Evolutionary conservation across 2,113 vertebrate species (phyloP).

Genomic region (Garra rufa): DNA sequence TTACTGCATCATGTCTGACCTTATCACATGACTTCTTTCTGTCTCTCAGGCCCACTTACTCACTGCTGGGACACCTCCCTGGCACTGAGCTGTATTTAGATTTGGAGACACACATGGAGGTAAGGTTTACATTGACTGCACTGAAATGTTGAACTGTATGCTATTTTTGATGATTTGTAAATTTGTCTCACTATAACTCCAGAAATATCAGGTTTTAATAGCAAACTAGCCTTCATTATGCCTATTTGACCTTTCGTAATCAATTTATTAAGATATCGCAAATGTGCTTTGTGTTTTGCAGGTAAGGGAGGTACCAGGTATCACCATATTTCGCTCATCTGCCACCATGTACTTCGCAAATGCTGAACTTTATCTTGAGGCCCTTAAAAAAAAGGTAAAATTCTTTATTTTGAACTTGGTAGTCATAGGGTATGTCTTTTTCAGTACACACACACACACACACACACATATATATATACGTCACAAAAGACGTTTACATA

Average conservation of each 20-base stretch:
- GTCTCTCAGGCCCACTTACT: slow-evolving; percentile 86
- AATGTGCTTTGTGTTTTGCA: slow-evolving; percentile 61
- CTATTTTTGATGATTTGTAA: background rate
- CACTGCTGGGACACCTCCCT: slow-evolving; percentile 86
- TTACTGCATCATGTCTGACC: slow-evolving; percentile 11
- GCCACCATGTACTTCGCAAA: slow-evolving; percentile 95
- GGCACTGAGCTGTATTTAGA: slow-evolving; percentile 89
- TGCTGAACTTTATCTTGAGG: slow-evolving; percentile 87
- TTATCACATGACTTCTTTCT: background rate
- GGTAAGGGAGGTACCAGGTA: slow-evolving; percentile 86
- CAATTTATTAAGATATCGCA: background rate
- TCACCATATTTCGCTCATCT: slow-evolving; percentile 93
- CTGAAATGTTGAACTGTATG: background rate
- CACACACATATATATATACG: too few relatives aligned
- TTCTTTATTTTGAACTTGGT: slow-evolving; percentile 14
- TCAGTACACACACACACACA: too few relatives aligned
- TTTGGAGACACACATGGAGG: slow-evolving; percentile 82
- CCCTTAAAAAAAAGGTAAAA: slow-evolving; percentile 87
- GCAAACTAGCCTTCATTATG: background rate
- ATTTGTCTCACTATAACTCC: background rate
- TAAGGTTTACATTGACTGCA: slow-evolving; percentile 59
- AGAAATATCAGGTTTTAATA: background rate
- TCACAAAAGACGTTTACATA: too few relatives aligned
- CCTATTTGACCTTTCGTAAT: background rate
- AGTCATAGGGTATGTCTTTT: background rate